Evolutionary conservation across 2,797 vertebrate genomes (phyloP).

Genomic region (Coracias cyanogaster): DNA sequence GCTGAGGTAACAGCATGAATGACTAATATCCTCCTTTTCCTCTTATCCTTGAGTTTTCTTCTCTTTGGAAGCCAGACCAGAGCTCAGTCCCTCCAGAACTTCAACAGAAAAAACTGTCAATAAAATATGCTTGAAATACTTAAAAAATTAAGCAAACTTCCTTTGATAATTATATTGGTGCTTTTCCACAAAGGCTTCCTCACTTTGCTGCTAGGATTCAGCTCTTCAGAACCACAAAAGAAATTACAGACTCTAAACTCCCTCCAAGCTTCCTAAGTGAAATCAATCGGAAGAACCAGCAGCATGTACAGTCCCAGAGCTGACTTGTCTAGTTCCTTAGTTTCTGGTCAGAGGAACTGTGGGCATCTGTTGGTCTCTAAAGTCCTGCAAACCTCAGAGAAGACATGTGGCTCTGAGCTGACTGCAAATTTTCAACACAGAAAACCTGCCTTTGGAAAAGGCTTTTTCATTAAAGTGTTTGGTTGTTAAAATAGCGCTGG

Average conservation of each 20-base stretch:
- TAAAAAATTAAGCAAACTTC: not conserved
- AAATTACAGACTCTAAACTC: not conserved
- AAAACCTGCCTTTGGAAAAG: not conserved
- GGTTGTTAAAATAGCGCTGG: not conserved
- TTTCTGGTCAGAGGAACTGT: not conserved
- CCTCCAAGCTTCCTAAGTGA: not conserved
- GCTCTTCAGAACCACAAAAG: not conserved
- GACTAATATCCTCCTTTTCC: constrained; percentile 42
- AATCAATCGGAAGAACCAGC: not conserved
- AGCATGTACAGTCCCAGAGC: not conserved
- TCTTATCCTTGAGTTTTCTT: constrained; percentile 34
- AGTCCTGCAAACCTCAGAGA: not conserved
- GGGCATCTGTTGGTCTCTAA: not conserved
- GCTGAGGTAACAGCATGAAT: constrained; percentile 21
- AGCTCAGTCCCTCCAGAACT: not conserved
- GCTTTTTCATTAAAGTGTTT: not conserved
- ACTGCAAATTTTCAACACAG: not conserved
- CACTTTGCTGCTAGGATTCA: not conserved
- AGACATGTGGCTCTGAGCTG: not conserved
- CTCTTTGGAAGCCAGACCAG: not conserved
- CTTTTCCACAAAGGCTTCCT: not conserved
- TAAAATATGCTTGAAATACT: not conserved
- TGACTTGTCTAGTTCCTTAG: not conserved
- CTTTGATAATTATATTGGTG: not conserved
- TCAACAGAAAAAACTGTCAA: not conserved